A percentile compares a stretch with the other conserved stretches of the same genome.
phyloP scores from a whole-genome alignment of 2,888 invertebrate genomes.

The Polia nebulosa region DNA sequence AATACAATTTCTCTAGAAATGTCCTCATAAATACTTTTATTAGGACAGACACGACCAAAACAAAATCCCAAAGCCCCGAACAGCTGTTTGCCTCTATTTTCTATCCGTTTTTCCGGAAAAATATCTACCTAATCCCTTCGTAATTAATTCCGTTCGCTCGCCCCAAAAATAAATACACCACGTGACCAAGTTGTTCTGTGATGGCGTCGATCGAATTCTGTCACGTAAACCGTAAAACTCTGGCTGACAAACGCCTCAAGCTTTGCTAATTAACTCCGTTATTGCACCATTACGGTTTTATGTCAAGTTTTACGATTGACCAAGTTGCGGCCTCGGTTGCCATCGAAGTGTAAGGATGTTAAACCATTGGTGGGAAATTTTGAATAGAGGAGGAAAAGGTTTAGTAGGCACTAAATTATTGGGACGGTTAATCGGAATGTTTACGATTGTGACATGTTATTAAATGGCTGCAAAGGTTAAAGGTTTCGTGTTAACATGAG shows the following conservation, averaged over 20 bases:
- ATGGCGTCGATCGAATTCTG: slow-evolving; percentile 71
- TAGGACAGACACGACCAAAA: slow-evolving; percentile 1
- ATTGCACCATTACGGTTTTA: slow-evolving; percentile 84
- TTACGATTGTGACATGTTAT: slow-evolving; percentile 28
- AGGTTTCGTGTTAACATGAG: slow-evolving; percentile 6
- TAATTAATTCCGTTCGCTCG: slow-evolving; percentile 67
- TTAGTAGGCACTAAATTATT: slow-evolving; percentile 37
- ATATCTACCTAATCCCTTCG: slow-evolving; percentile 41
- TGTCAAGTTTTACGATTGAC: slow-evolving; percentile 83
- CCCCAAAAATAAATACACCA: slow-evolving; percentile 69
- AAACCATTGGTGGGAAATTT: slow-evolving; percentile 55
- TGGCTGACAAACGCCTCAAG: slow-evolving; percentile 83
- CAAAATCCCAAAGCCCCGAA: slow-evolving; percentile 15
- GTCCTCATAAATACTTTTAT: slow-evolving; percentile 13
- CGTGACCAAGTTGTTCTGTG: slow-evolving; percentile 61
- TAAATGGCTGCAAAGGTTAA: slow-evolving; percentile 10
- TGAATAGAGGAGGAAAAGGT: slow-evolving; percentile 48
- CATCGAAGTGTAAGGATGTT: slow-evolving; percentile 59
- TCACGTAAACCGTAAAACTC: slow-evolving; percentile 82
- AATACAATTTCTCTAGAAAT: background rate
- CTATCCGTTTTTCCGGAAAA: slow-evolving; percentile 40
- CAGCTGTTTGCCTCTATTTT: slow-evolving; percentile 18
- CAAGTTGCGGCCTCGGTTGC: slow-evolving; percentile 68
- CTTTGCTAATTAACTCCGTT: slow-evolving; percentile 86
- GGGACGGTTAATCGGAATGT: slow-evolving; percentile 22